These are phyloP conservation scores for Sylvia borin DNA, from an alignment of 2,797 vertebrate species.

Conservation along the genomic window DNA sequence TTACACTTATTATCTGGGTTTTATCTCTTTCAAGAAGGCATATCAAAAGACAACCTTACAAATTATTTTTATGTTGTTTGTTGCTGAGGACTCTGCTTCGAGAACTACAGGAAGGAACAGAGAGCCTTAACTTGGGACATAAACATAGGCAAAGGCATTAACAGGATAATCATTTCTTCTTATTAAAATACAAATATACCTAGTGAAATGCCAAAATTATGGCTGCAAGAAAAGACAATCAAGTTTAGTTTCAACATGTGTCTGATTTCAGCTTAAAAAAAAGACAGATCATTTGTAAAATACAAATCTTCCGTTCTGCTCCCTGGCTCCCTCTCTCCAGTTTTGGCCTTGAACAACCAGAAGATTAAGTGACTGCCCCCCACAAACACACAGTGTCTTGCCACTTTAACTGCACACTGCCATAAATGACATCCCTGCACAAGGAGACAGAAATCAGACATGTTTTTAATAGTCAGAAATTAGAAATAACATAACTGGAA, in stretches of 20 bases:
- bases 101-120: background rate
- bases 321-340: background rate
- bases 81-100: background rate
- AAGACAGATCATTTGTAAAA: background rate
- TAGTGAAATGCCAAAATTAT: background rate
- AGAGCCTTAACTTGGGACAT: background rate
- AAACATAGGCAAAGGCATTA: background rate
- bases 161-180: background rate
- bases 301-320: background rate
- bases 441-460: background rate
- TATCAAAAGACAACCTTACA: background rate
- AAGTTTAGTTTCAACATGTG: background rate
- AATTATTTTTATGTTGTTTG: background rate
- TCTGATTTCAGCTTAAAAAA: background rate
- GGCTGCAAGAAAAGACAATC: background rate
- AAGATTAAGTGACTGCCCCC: background rate
- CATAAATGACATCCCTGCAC: fast-evolving
- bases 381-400: background rate
- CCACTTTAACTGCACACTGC: background rate
- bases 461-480: background rate
- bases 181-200: background rate
- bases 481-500: background rate
- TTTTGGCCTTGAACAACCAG: background rate
- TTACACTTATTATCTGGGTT: background rate
- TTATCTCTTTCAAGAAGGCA: background rate